Evolutionary conservation across 2,888 invertebrate genomes (phyloP), one percentile per base, ranked within the genome.

Genomic region (Dolichopus griseipennis): DNA sequence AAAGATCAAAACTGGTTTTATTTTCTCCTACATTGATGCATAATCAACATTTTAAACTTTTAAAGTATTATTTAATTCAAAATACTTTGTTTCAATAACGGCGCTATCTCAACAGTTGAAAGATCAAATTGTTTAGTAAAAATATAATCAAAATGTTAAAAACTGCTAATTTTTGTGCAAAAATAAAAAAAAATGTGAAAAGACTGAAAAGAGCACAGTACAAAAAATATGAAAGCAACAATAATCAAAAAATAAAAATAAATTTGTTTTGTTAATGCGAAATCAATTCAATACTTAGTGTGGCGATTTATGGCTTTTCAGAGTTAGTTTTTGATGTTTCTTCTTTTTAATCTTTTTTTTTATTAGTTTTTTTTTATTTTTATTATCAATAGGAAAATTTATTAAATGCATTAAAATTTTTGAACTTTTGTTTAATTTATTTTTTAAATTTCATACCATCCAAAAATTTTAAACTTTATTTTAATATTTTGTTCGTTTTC

Each of bases 151-250:
- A 52, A n/a, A 52, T 52, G 52, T 52, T 52, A 52, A 52, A 18
- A 52, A 52, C 52, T 18, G 52, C 52, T 52, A 52, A 52, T 52
- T 52, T 52, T 52, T 18, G 52, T 52, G 52, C 52, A 52, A 52
- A 52, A 52, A 52, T 18, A 18, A 52, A 52, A 52, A 52, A 52
- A 52, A 52, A 52, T 18, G 18, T 18, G 18, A 52, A 18, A 52
- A 52, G 18, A 52, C 6, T 18, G 2, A 52, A 52, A 41, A 12
- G 8, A 52, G 6, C n/a, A 18, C 7, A 52, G 18, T 12, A 52
- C 5, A 6, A 15, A 52, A 52, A 52, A 52, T 2, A 52, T 15
- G 5, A 52, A 52, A 52, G 18, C 6, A 52, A 52, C 2, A 27
- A 27, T 27, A 4, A 27, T 27, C 27, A 27, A 27, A 27, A 27